Evolutionary conservation across 2,113 vertebrate genomes (phyloP), one percentile per base, ranked within the genome.

Genomic region (Upupa epops): DNA sequence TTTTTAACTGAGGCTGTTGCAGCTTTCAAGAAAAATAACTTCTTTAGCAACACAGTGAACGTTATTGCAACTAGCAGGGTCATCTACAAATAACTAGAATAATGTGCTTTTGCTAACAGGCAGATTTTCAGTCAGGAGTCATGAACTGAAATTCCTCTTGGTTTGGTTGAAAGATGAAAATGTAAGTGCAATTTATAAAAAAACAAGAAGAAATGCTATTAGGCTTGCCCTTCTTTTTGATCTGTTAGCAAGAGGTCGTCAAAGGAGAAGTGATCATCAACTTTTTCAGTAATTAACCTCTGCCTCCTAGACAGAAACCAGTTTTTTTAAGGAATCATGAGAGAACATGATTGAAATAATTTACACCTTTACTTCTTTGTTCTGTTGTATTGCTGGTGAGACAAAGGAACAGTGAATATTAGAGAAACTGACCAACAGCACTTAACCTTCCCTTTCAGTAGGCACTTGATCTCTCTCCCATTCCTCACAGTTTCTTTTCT

Each of bases 121-220:
- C 93, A 93, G 83, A 93, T 95, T 90, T 83, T 90, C 69, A 71
- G 32, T 78, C 73, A 81, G 6, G 73, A 84, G 66, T 90, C 92
- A 93, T 90, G 92, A 95, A 72, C 76, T 93, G 54, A 78, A 92
- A 94, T 95, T 94, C 86, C 63, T 93, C 49, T 88, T 95, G 69
- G 86, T 93, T 94, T 1, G 1, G 36, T 83, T 95, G 80, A 82
- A 93, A 78, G 83, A 93, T 90, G 46, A 78, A 95, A 93, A 86
- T 84, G 36, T 65, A 65, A 95, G 77, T 65, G 58, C 70, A 86
- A 82, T 86, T 94, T 90, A 49, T 46, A 83, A 88, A 78, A 78
- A 90, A 90, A 86, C 45, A 72, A 54, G 65, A 70, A 87, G 42
- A 86, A 88, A 88, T 69, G 46, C 61, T 78, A 8, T 69, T 76